Conservation (phyloP, 2,888 invertebrate genomes). For the Dynastes tityus region DNA sequence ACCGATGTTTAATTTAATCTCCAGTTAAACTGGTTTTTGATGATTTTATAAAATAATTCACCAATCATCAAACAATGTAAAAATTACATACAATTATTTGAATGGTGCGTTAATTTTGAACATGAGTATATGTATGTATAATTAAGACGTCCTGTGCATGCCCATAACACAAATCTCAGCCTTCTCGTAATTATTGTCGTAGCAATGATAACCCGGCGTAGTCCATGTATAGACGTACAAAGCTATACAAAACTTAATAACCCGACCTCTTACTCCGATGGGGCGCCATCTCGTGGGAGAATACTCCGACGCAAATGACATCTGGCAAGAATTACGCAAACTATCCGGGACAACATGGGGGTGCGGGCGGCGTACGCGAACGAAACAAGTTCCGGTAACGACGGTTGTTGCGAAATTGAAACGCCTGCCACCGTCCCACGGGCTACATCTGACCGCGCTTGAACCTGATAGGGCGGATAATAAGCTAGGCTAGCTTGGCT, state of each 20-base stretch:
- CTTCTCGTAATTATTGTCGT: neutral
- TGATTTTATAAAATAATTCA: no score
- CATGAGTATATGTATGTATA: neutral
- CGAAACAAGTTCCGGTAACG: conserved; percentile 2
- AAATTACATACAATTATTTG: no score
- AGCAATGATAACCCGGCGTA: no score
- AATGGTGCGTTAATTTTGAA: no score
- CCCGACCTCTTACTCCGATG: neutral
- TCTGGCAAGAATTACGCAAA: conserved; percentile 23
- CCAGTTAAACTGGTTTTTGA: no score
- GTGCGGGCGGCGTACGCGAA: neutral
- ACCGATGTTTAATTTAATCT: no score
- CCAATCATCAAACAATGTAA: no score
- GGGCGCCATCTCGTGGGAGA: conserved; percentile 16
- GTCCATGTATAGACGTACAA: no score
- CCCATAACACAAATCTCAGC: neutral
- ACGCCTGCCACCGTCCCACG: conserved; percentile 56
- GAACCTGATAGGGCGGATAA: conserved; percentile 59
- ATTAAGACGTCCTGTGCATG: neutral
- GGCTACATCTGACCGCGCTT: conserved; percentile 57
- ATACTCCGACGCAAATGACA: conserved; percentile 10
- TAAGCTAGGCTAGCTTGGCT: conserved; percentile 53
- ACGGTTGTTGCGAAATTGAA: conserved; percentile 36
- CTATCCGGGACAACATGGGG: neutral
- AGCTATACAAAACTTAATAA: neutral